Percentiles rank a stretch among this genome's conserved stretches.
Evolutionary conservation across 2,888 invertebrate species (phyloP).

Genomic region (Eupithecia centaureata): DNA sequence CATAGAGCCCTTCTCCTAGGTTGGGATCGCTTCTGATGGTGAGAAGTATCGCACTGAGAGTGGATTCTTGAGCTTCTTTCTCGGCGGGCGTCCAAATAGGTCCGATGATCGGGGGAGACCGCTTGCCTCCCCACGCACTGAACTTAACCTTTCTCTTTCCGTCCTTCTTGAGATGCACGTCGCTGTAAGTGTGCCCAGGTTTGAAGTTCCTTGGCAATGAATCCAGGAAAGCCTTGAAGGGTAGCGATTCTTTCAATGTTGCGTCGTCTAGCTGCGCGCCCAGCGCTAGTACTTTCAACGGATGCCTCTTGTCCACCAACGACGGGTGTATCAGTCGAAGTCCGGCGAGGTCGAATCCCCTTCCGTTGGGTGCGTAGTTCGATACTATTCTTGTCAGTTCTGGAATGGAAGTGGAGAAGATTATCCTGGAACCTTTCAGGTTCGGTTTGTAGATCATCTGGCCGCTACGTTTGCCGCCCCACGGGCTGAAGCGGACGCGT

Average conservation of each 20-base stretch:
- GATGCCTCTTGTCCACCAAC: constrained; percentile 64
- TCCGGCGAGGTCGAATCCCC: constrained; percentile 59
- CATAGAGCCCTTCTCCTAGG: constrained; percentile 30
- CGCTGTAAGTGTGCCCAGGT: constrained; percentile 71
- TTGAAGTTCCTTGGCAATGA: constrained; percentile 65
- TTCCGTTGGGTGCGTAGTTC: constrained; percentile 60
- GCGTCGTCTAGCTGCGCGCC: constrained; percentile 60
- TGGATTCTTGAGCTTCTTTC: constrained; percentile 61
- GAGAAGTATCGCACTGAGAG: constrained; percentile 66
- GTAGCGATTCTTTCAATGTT: constrained; percentile 62
- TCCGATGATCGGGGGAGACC: constrained; percentile 77
- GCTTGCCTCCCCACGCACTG: constrained; percentile 78
- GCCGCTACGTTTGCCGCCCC: constrained; percentile 78
- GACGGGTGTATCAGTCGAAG: constrained; percentile 61
- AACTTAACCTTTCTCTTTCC: constrained; percentile 79
- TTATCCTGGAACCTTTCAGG: constrained; percentile 63
- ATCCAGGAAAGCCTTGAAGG: constrained; percentile 66
- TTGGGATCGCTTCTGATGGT: constrained; percentile 57
- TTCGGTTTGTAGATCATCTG: constrained; percentile 72
- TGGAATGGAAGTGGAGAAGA: constrained; percentile 69
- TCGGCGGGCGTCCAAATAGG: constrained; percentile 75
- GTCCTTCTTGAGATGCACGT: constrained; percentile 72
- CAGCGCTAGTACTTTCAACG: constrained; percentile 67
- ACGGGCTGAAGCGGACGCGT: constrained; percentile 76
- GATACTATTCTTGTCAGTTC: constrained; percentile 70